Conservation (phyloP, 2,113 vertebrate genomes). For the Osmerus eperlanus region DNA sequence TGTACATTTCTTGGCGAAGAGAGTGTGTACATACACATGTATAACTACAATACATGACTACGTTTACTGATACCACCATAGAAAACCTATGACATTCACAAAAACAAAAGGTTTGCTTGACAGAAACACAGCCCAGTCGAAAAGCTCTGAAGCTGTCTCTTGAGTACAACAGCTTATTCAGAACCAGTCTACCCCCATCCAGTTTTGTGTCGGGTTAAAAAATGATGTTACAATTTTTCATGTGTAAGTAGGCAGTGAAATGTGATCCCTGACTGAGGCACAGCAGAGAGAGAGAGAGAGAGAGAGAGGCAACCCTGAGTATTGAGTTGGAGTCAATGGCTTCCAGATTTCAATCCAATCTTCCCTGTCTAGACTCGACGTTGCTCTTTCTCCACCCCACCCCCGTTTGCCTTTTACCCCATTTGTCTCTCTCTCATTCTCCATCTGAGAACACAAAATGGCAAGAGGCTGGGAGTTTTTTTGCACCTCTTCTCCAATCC, state of each 20-base stretch:
- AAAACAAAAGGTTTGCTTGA: background rate
- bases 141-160: background rate
- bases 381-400: slow-evolving; percentile 68
- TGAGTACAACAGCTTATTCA: slow-evolving; percentile 22
- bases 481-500: background rate
- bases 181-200: slow-evolving; percentile 10
- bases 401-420: background rate
- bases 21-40: too few relatives aligned
- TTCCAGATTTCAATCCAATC: slow-evolving; percentile 89
- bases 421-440: slow-evolving; percentile 54
- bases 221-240: slow-evolving; percentile 65
- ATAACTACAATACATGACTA: too few relatives aligned
- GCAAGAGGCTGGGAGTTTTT: slow-evolving; percentile 77
- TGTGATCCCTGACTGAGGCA: slow-evolving; percentile 70
- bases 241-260: slow-evolving; percentile 87
- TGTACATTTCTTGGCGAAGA: too few relatives aligned
- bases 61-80: too few relatives aligned
- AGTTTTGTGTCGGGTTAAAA: slow-evolving; percentile 19
- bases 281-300: background rate
- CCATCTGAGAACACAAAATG: slow-evolving; percentile 76
- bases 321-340: slow-evolving; percentile 74
- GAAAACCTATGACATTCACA: too few relatives aligned
- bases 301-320: slow-evolving; percentile 75
- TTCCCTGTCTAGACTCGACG: slow-evolving; percentile 88
- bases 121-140: background rate